These are phyloP conservation scores for Urosaurus nigricauda DNA, from an alignment of 2,797 vertebrate genomes.

Conservation along the genomic window DNA sequence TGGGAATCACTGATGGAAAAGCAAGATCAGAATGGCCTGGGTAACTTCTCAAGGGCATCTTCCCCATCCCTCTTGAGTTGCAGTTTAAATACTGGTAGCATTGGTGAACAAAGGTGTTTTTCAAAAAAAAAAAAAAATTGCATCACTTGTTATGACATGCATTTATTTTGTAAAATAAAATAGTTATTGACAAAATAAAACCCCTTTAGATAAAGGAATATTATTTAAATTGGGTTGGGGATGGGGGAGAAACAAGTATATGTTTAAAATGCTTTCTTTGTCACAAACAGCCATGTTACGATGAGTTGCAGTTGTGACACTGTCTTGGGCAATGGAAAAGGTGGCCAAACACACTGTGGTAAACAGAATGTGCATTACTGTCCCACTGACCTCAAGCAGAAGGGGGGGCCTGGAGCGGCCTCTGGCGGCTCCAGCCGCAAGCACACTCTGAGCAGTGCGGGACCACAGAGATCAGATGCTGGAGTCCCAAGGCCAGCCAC, in stretches of 20 bases:
- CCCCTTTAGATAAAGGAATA: neutral
- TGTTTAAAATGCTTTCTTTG: neutral
- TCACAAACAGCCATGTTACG: neutral
- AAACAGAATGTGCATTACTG: neutral
- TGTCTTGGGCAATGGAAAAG: neutral
- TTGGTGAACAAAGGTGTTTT: neutral
- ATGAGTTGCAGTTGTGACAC: neutral
- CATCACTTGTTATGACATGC: no score
- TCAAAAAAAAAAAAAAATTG: no score
- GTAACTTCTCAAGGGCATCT: neutral
- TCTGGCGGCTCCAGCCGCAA: no score
- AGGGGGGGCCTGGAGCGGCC: no score
- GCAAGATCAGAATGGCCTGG: no score
- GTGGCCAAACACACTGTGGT: neutral
- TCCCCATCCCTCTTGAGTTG: neutral
- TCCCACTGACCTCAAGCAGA: no score
- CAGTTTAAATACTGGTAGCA: neutral
- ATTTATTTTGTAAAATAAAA: neutral
- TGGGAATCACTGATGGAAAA: neutral
- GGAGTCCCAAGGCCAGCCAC: no score
- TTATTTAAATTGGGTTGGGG: neutral
- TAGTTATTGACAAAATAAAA: neutral
- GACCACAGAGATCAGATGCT: no score
- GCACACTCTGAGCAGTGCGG: no score
- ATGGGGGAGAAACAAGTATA: no score